Base-by-base conservation (phyloP, 2,888 invertebrate genomes). In the Phyto melanocephala region DNA sequence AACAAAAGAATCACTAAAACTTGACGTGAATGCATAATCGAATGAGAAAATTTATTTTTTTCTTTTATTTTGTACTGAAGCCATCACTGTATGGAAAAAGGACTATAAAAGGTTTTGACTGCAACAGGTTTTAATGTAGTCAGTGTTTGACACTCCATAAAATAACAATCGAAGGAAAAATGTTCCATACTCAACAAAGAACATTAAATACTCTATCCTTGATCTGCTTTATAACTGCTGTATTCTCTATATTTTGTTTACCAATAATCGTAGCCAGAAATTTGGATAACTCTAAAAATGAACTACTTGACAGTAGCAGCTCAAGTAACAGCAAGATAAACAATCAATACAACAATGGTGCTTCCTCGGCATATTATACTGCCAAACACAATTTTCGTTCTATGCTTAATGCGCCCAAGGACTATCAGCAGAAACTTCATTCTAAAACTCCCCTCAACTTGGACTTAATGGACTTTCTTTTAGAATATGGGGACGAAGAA, bases 371-470 rank as follows among this genome's bases (percentile, higher is more conserved):
- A 4, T 84, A 85, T 10, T 79, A 72, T 24, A 52, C 47, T 0
- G 74, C 60, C 40, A 85, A 85, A 42, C 87, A 88, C 7, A 88
- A 85, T 65, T 85, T 88, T n/a, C 85, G 88, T 47, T 86, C 88
- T 0, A 45, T 82, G 65, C 33, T 82, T 0, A 52, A 67, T 60
- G 10, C 37, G 0, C 79, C 82, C 10, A 82, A 67, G 22, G 79
- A 82, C 0, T 71, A 54, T 75, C 79, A 75, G 8, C 86, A 87
- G 56, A 86, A 89, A 37, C 86, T 88, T 2, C 89, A 88, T 20
- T 87, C 90, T 1, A 89, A 89, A 76, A 85, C 89, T 33, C 91
- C 91, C 7, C 86, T 90, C 20, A 90, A 89, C 74, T 65, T 91
- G 74, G 90, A 90, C 68, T 84, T 90, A 10, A 78, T 91, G 74